Percentiles rank a stretch among this genome's conserved stretches.
Conservation (phyloP, 2,797 vertebrate genomes). For the Gymnopithys bicolor region DNA sequence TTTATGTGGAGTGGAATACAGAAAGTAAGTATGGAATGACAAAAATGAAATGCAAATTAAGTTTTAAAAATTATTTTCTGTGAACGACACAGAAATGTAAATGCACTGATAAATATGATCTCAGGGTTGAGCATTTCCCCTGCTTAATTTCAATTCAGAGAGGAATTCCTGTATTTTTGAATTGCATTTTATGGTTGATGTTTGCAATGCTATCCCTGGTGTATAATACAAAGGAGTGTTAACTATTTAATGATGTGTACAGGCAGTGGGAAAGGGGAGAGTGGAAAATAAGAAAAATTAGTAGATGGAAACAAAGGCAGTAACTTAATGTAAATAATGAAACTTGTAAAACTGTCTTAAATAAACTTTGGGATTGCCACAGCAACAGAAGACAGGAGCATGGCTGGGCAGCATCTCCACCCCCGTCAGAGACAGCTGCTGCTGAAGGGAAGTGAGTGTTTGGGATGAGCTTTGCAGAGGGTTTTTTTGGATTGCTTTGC, state of each 20-base stretch:
- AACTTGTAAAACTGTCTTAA: not conserved
- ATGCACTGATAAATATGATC: conserved; percentile 9
- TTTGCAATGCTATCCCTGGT: conserved; percentile 3
- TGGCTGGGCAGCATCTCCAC: not conserved
- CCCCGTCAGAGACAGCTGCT: not conserved
- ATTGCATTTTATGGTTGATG: not conserved
- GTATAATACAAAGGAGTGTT: conserved; percentile 7
- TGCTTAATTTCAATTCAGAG: conserved; percentile 4
- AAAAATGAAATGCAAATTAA: conserved; percentile 51
- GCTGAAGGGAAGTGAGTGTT: not conserved
- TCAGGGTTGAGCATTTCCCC: not conserved
- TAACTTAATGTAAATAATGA: not conserved
- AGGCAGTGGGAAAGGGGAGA: not conserved
- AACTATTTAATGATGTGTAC: conserved; percentile 36
- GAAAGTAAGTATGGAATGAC: not conserved
- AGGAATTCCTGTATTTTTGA: conserved; percentile 13
- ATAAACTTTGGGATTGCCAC: not conserved
- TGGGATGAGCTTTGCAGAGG: not conserved
- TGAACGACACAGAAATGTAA: not conserved
- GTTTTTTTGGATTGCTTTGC: not conserved
- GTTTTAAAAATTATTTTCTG: conserved; percentile 17
- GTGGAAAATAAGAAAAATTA: conserved; percentile 1
- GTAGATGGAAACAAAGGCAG: not conserved
- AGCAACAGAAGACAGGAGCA: not conserved
- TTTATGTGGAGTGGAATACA: conserved; percentile 8